Percentiles rank a stretch among this genome's conserved stretches.
Evolutionary conservation across 2,113 vertebrate species (phyloP).

Genomic region (Dipodomys merriami): DNA sequence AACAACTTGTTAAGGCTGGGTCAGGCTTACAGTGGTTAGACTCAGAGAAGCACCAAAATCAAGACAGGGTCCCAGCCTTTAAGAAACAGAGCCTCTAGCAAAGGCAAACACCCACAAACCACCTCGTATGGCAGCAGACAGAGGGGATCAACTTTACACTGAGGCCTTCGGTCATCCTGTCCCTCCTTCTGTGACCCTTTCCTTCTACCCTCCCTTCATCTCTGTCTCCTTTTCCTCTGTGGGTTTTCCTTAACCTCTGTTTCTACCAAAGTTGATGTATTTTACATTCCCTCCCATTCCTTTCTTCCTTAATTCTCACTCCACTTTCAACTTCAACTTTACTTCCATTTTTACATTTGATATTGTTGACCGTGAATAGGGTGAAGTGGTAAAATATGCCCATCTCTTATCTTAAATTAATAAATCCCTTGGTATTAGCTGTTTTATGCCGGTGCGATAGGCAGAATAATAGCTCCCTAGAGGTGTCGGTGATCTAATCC

Average conservation of each 20-base stretch:
- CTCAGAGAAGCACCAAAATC: background rate
- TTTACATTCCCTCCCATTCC: background rate
- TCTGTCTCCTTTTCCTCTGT: no score
- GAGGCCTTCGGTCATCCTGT: background rate
- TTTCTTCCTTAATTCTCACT: background rate
- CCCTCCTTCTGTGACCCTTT: background rate
- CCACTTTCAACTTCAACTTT: background rate
- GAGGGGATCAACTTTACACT: background rate
- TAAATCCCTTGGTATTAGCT: background rate
- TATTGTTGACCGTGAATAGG: background rate
- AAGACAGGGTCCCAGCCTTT: background rate
- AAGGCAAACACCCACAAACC: background rate
- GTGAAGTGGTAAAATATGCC: background rate
- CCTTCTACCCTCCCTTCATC: background rate
- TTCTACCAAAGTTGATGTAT: background rate
- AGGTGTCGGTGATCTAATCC: background rate
- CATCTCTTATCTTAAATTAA: background rate
- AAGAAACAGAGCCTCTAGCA: background rate
- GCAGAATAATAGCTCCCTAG: background rate
- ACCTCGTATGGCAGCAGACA: background rate
- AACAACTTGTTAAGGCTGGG: background rate
- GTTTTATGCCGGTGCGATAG: background rate
- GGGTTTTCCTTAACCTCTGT: background rate
- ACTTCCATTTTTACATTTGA: background rate
- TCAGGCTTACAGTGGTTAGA: background rate